A percentile compares a stretch with the other conserved stretches of the same genome.
These are phyloP conservation scores for Hoplostethus atlanticus DNA, from an alignment of 2,797 vertebrate species.

Conservation along the genomic window DNA sequence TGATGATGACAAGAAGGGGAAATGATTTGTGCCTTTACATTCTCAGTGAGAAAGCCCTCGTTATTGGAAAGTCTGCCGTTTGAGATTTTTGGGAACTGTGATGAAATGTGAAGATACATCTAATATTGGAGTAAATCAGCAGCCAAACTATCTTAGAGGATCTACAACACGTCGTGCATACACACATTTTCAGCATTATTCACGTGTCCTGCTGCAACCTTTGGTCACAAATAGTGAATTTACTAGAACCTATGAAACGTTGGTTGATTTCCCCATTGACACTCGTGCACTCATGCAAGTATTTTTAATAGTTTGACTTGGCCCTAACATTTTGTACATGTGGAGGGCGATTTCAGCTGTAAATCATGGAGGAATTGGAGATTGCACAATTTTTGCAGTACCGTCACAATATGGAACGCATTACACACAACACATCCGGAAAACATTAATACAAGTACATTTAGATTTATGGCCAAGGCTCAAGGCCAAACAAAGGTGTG, in stretches of 20 bases:
- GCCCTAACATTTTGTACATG: background rate
- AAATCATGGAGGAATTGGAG: constrained; percentile 22
- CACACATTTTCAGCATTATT: background rate
- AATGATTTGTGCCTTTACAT: constrained; percentile 86
- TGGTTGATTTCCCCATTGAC: background rate
- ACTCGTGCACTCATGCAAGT: background rate
- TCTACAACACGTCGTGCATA: background rate
- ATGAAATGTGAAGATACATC: constrained; percentile 34
- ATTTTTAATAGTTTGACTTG: background rate
- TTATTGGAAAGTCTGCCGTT: constrained; percentile 63
- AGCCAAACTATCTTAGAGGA: constrained; percentile 2
- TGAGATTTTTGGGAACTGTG: constrained; percentile 47
- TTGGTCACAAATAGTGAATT: background rate
- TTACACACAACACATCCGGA: constrained; percentile 58
- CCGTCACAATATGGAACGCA: constrained; percentile 55
- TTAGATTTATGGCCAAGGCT: constrained; percentile 45
- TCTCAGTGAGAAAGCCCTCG: constrained; percentile 74
- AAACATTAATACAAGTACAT: constrained; percentile 56
- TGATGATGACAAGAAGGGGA: constrained; percentile 87
- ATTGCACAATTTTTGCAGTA: constrained; percentile 38
- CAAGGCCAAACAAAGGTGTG: constrained; percentile 47
- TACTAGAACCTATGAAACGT: background rate
- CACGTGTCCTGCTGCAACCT: background rate
- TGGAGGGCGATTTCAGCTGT: background rate
- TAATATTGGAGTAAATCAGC: constrained; percentile 3